Evolutionary conservation across 2,888 invertebrate genomes (phyloP), one percentile per base, ranked within the genome.

Genomic region (Ennomos erosarius): DNA sequence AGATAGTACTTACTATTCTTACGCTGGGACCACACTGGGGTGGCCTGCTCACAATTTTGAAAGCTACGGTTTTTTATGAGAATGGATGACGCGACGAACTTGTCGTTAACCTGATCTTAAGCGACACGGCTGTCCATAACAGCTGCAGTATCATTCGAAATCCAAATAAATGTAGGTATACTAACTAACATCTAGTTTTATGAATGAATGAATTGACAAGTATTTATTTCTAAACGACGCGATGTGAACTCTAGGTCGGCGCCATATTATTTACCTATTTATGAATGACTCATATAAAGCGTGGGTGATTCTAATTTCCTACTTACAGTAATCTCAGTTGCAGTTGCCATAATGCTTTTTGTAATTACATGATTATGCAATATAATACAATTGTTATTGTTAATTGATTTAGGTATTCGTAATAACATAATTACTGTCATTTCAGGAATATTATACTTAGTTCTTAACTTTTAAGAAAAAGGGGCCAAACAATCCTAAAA

Each of bases 271-370:
- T 58, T 46, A n/a, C n/a, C n/a, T n/a, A 63, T 68, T 70, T 69
- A 70, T 77, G 78, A 78, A 50, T 76, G 73, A 76, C 59, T 48
- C 49, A 37, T 40, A 58, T 26, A 53, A 11, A 42, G 72, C 74
- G 78, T 80, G 75, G 81, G 81, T 70, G 74, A 71, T 66, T 75
- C 71, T 78, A 74, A 77, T 76, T 74, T 75, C 60, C 73, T 71
- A 61, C 62, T 65, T 71, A 69, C 67, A 51, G 61, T 62, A 73
- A 74, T 74, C 61, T 16, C 48, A 58, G 71, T 68, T 69, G 68
- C 65, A 67, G 68, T 68, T 55, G 54, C 57, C 45, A 36, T 62
- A 53, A 59, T 64, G 13, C 38, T 57, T 45, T 38, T 46, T 38
- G 44, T 59, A 57, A 62, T 57, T 42, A 53, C 40, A 50, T 55